phyloP scores from a whole-genome alignment of 1,140 invertebrate species.

The Calephelis virginiensis region DNA sequence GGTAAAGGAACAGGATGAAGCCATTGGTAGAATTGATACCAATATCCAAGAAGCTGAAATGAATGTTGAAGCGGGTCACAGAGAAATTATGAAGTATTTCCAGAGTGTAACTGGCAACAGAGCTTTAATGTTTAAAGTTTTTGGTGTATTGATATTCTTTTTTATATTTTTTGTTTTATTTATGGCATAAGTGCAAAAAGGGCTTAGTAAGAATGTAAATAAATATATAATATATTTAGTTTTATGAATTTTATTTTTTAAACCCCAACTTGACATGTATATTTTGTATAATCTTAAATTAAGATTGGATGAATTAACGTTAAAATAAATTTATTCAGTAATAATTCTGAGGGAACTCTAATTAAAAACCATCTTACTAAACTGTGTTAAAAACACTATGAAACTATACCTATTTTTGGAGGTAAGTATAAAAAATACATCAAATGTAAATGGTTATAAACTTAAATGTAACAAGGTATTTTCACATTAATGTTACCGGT shows the following conservation, averaged over 20 bases:
- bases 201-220: not conserved
- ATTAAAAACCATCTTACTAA: no score
- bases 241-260: not conserved
- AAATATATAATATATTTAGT: conserved; percentile 3
- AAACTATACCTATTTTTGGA: no score
- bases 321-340: no score
- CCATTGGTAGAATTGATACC: conserved; percentile 97
- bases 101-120: conserved; percentile 97
- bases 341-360: no score
- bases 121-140: conserved; percentile 99
- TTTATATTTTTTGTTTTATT: conserved; percentile 99
- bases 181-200: conserved; percentile 81
- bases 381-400: no score
- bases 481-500: no score
- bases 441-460: no score
- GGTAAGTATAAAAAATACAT: no score
- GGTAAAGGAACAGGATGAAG: conserved; percentile 99
- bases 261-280: no score
- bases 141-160: conserved; percentile 98
- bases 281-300: no score
- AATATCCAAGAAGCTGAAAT: conserved; percentile 97
- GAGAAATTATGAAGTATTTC: conserved; percentile 98
- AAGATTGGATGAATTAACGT: no score
- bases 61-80: conserved; percentile 98
- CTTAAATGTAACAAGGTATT: no score